phyloP scores from a whole-genome alignment of 2,797 vertebrate genomes.

The Molossus molossus region DNA sequence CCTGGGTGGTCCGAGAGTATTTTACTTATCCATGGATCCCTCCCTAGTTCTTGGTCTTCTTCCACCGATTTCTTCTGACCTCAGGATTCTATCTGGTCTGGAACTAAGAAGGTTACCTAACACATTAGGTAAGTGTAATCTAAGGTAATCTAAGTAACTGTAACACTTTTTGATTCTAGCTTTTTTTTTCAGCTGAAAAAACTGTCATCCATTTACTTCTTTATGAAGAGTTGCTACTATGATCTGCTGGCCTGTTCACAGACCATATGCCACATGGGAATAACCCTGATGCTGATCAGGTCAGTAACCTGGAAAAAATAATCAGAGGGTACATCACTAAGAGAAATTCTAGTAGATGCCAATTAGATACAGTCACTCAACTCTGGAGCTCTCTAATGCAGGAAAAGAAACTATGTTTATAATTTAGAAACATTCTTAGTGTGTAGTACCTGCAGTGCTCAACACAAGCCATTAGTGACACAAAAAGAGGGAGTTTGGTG shows the following conservation, averaged over 20 bases:
- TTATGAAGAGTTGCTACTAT: background rate
- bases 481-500: background rate
- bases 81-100: conserved; percentile 54
- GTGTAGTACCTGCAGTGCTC: background rate
- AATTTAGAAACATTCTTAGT: conserved; percentile 25
- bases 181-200: conserved; percentile 56
- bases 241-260: background rate
- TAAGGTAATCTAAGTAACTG: conserved; percentile 23
- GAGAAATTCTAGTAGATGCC: background rate
- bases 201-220: conserved; percentile 2
- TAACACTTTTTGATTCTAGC: conserved; percentile 47
- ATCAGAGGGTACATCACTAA: background rate
- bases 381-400: background rate
- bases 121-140: background rate
- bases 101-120: conserved; percentile 17
- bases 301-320: background rate
- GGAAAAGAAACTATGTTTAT: background rate
- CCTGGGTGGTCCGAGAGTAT: background rate
- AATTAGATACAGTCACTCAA: background rate
- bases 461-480: background rate
- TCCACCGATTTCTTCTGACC: conserved; percentile 39
- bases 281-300: background rate
- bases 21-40: background rate
- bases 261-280: background rate
- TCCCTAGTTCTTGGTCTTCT: background rate